Base-by-base conservation (phyloP, 2,797 vertebrate genomes). In the Pangasius djambal region DNA sequence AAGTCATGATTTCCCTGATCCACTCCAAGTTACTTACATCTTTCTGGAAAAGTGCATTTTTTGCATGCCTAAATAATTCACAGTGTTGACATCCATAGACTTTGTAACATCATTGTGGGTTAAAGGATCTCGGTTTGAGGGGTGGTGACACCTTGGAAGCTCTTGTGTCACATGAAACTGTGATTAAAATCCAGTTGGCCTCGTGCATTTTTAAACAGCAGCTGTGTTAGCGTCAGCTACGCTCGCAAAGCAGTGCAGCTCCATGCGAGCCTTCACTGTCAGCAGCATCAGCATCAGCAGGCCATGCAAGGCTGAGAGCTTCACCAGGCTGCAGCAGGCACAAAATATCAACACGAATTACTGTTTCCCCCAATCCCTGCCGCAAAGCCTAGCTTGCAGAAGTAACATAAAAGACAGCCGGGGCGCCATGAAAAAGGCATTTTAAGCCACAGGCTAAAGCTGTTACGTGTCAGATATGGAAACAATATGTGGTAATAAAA, bases 401-500 rank as follows among this genome's bases (percentile, higher is more conserved):
- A 67, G 86, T 63, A 89, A 87, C 85, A 86, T 85, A 87, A 86
- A 85, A 84, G 86, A 84, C 86, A 65, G 59, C 59, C 79, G 13
- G 86, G 8, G 69, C 28, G 34, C 83, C 67, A 61, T 44, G 52
- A 67, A 75, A 89, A 91, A 83, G 85, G 75, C 65, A 9, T 78
- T 86, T 85, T 44, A 88, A 86, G 69, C 61, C 74, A 75, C 57
- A 7, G 70, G 88, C 89, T 88, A 59, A 93, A 93, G 91, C 94
- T 92, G 93, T 92, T 93, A 90, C 87, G 87, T 91, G 90, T 88
- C 90, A 93, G 92, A 93, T 92, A 93, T 44, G 83, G 92, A 92
- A 92, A 94, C 92, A 94, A 94, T 93, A 91, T 91, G 84, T 91
- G 92, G 91, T 94, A 95, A 95, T 95, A 94, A 90, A 95, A 95